These are phyloP conservation scores for Cyclophora punctaria DNA, from an alignment of 2,888 invertebrate species.

Conservation along the genomic window DNA sequence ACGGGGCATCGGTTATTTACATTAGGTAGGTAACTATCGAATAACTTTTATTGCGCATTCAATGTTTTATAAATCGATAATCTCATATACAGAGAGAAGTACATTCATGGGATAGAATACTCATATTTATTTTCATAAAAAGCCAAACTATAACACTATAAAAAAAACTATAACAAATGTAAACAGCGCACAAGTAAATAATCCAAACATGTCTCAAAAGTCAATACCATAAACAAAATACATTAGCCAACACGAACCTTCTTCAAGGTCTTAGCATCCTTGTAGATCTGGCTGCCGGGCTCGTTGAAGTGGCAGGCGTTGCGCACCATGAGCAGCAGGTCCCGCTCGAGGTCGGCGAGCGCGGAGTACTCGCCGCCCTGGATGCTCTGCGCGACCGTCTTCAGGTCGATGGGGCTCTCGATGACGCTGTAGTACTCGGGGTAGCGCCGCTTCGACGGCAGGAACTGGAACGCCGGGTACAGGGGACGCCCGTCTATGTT, in stretches of 20 bases:
- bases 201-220: constrained; percentile 2
- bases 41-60: no score
- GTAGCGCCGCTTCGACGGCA: constrained; percentile 94
- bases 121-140: no score
- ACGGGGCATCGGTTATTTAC: no score
- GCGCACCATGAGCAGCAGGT: constrained; percentile 91
- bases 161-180: no score
- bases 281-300: constrained; percentile 96
- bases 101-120: no score
- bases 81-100: no score
- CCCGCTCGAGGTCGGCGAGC: constrained; percentile 90
- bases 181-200: no score
- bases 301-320: constrained; percentile 98
- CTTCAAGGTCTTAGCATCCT: constrained; percentile 92
- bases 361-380: constrained; percentile 87
- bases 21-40: no score
- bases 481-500: constrained; percentile 89
- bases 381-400: constrained; percentile 93
- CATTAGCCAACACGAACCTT: constrained; percentile 73
- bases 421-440: constrained; percentile 97
- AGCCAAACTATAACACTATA: no score
- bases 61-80: no score
- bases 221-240: background rate
- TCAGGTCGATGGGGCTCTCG: constrained; percentile 94
- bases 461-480: constrained; percentile 90